Percentiles rank a stretch among this genome's conserved stretches.
Conservation (phyloP, 2,888 invertebrate species). For the Anoplius nigerrimus region DNA sequence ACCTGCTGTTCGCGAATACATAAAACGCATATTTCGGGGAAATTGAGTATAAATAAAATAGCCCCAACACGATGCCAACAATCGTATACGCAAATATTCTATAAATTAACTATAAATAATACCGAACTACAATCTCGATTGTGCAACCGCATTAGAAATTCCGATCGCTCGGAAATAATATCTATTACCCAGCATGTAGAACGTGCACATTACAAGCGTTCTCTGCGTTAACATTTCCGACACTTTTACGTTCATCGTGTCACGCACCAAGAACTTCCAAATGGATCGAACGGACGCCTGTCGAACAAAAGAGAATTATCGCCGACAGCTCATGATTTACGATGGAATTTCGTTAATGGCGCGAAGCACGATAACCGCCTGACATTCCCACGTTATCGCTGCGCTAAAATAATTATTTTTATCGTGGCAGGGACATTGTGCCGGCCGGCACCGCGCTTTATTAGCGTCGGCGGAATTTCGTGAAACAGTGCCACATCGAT, state of each 20-base stretch:
- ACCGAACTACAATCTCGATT: too few species aligned
- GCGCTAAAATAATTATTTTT: constrained; percentile 47
- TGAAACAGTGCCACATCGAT: neutral
- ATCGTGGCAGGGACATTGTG: constrained; percentile 29
- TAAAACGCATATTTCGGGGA: neutral
- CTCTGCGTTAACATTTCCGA: too few species aligned
- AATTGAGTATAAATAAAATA: constrained; percentile 11
- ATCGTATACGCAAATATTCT: neutral
- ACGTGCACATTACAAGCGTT: too few species aligned
- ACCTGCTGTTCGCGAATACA: neutral
- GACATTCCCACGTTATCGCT: constrained; percentile 44
- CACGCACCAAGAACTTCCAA: constrained; percentile 3
- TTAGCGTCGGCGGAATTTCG: neutral
- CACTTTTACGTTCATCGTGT: neutral
- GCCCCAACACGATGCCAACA: neutral
- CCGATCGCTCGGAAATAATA: too few species aligned
- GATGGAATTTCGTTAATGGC: constrained; percentile 41
- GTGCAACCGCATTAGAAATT: too few species aligned
- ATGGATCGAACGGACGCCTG: neutral
- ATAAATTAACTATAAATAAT: neutral
- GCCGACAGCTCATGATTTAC: constrained; percentile 24
- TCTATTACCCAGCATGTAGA: too few species aligned
- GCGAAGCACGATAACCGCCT: constrained; percentile 47
- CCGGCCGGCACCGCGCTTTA: constrained; percentile 11
- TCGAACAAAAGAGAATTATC: constrained; percentile 20